phyloP scores from a whole-genome alignment of 2,113 vertebrate species.

The Ahaetulla prasina region DNA sequence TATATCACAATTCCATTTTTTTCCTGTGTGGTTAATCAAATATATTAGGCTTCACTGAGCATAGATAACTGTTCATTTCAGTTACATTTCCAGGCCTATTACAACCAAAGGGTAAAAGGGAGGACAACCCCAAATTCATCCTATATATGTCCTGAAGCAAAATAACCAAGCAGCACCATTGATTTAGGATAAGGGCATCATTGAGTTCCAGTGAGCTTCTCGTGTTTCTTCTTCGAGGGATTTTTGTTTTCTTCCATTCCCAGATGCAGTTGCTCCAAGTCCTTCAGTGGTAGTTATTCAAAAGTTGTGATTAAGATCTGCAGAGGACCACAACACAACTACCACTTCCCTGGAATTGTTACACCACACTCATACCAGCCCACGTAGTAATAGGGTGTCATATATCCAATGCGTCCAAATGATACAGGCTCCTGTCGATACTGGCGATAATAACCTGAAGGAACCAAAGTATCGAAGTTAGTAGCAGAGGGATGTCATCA shows the following conservation, averaged over 20 bases:
- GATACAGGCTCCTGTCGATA: constrained; percentile 91
- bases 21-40: constrained; percentile 31
- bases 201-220: constrained; percentile 43
- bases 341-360: constrained; percentile 97
- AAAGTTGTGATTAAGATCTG: constrained; percentile 23
- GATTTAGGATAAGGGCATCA: constrained; percentile 41
- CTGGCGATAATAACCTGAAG: constrained; percentile 85
- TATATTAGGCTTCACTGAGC: constrained; percentile 43
- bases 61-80: constrained; percentile 5
- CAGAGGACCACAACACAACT: constrained; percentile 47
- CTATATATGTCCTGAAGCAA: constrained; percentile 39
- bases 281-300: constrained; percentile 33
- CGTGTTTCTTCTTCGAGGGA: constrained; percentile 1
- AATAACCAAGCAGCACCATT: constrained; percentile 55
- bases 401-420: constrained; percentile 87
- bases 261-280: constrained; percentile 39
- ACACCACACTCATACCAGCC: constrained; percentile 98
- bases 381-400: constrained; percentile 86
- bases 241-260: constrained; percentile 25
- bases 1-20: constrained; percentile 38
- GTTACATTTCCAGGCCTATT: constrained; percentile 26
- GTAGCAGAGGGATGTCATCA: background rate
- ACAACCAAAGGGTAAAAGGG: constrained; percentile 41
- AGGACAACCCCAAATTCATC: constrained; percentile 29
- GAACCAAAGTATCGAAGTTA: background rate